Evolutionary conservation across 2,888 invertebrate genomes (phyloP), one percentile per base, ranked within the genome.

Genomic region (Taphrorychus bicolor): DNA sequence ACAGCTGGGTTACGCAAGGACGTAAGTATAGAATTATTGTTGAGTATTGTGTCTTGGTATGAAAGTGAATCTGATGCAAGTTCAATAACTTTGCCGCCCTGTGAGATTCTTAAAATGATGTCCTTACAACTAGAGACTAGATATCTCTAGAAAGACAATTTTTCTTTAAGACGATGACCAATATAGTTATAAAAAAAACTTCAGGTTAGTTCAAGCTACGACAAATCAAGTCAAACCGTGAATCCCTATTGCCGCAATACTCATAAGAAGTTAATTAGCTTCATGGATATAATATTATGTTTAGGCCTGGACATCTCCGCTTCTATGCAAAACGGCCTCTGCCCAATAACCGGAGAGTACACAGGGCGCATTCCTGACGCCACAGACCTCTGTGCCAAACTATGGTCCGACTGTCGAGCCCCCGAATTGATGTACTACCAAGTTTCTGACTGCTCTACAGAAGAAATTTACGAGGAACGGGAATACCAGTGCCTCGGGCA

Each of bases 391-490:
- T 89, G 89, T 76, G 88, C 89, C 11, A 87, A 87, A 78, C 79
- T 89, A 32, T 87, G 87, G 76, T 89, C 89, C 54, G 87, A 89
- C 75, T 89, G 89, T 77, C 83, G 85, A 72, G 86, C 87, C 3
- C 86, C 86, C 3, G 88, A 89, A 76, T 83, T 87, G 58, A 89
- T 89, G 89, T 87, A 88, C 74, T 89, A 87, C 76, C 87, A 86
- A 76, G 88, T 89, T 14, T 86, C 85, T 58, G 86, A 87, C 71
- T 89, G 89, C 75, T 82, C 82, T 59, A 84, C 86, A 42, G 80
- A 83, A 32, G 86, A 88, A 78, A 82, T 89, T 41, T 88, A 85
- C 76, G 89, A 89, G 84, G 89, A 89, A 77, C 83, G 89, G 14
- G 86, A 88, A 70, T 89, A 89, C 74, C 82, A 85, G 66, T 89